Evolutionary conservation across 2,797 vertebrate species (phyloP).

Genomic region (Artibeus jamaicensis): DNA sequence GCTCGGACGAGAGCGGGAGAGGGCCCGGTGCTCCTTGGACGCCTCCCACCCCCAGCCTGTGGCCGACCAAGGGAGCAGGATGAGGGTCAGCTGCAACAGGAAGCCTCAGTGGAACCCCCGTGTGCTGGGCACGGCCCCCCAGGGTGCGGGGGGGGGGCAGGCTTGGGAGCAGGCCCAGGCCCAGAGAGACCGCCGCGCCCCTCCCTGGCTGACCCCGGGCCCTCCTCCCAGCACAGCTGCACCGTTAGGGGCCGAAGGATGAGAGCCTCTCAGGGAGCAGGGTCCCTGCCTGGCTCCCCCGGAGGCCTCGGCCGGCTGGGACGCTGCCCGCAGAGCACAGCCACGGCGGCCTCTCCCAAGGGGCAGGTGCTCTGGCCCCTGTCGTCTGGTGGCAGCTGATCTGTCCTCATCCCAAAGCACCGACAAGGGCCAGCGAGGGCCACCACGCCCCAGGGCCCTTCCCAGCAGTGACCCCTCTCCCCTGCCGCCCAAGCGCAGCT

Average conservation of each 20-base stretch:
- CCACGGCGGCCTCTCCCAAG: not conserved
- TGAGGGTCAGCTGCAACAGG: not conserved
- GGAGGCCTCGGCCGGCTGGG: not conserved
- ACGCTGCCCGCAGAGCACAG: not conserved
- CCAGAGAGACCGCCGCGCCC: not conserved
- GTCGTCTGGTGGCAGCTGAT: too few species aligned
- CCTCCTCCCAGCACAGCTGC: not conserved
- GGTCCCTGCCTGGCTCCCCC: not conserved
- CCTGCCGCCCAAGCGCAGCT: not conserved
- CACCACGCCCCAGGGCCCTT: accelerated
- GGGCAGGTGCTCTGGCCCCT: not conserved
- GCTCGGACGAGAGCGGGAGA: not conserved
- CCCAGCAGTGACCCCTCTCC: not conserved
- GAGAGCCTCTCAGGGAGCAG: not conserved
- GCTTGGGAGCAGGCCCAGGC: not conserved
- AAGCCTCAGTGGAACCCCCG: not conserved
- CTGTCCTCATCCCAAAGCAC: not conserved
- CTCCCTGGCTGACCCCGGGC: not conserved
- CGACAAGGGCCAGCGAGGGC: too few species aligned
- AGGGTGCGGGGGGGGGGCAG: not conserved
- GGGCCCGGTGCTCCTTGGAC: not conserved
- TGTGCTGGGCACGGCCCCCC: not conserved
- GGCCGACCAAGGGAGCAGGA: not conserved
- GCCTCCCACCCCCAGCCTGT: not conserved
- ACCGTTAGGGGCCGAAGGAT: not conserved